Conservation (phyloP, 2,113 vertebrate species). For the Leiothrix lutea region DNA sequence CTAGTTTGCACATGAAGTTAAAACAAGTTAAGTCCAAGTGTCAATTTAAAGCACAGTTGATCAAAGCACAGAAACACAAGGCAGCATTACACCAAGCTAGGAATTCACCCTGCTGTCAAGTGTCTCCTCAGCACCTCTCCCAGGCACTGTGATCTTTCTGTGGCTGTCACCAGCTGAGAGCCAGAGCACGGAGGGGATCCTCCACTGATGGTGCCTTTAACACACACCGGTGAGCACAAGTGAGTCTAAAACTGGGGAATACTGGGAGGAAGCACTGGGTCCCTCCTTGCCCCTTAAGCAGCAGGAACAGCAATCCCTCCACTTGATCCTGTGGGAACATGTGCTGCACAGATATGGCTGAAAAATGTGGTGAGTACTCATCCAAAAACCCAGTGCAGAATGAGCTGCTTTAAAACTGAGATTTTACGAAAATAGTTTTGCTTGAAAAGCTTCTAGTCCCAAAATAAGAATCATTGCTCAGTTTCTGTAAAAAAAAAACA, state of each 20-base stretch:
- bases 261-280: not conserved
- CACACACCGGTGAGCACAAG: fast-evolving
- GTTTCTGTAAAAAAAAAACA: not conserved
- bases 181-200: not conserved
- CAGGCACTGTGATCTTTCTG: not conserved
- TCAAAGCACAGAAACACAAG: slow-evolving; percentile 2
- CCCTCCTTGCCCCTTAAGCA: not conserved
- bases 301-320: not conserved
- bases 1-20: not conserved
- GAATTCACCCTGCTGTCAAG: not conserved
- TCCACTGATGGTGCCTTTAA: not conserved
- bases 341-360: not conserved
- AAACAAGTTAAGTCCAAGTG: slow-evolving; percentile 1
- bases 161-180: not conserved
- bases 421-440: not conserved
- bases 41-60: not conserved
- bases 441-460: not conserved
- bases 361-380: not conserved
- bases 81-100: not conserved
- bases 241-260: not conserved
- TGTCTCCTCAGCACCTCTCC: not conserved
- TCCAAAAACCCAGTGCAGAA: not conserved
- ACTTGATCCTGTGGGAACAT: not conserved
- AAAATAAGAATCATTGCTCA: not conserved
- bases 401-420: not conserved